phyloP scores from a whole-genome alignment of 2,888 invertebrate species.

The Pterostichus madidus region DNA sequence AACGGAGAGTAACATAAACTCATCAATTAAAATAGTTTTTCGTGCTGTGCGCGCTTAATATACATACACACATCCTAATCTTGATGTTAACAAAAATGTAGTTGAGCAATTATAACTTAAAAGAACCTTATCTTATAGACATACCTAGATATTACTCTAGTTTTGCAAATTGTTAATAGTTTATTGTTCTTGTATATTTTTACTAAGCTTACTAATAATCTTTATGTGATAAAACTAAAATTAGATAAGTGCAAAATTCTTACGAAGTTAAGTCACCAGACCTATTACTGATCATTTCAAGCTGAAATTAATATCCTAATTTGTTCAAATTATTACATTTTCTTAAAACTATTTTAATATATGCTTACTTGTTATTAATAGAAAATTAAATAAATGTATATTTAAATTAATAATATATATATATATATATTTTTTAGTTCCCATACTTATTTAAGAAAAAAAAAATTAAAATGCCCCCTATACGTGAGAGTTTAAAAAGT shows the following conservation, averaged over 20 bases:
- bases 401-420: conserved; percentile 3
- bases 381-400: neutral
- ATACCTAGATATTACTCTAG: conserved; percentile 11
- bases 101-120: conserved; percentile 26
- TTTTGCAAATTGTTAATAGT: conserved; percentile 33
- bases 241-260: conserved; percentile 39
- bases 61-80: conserved; percentile 47
- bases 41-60: conserved; percentile 24
- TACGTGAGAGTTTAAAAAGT: conserved; percentile 2
- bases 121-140: conserved; percentile 14
- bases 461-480: neutral
- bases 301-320: conserved; percentile 23
- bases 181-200: conserved; percentile 32
- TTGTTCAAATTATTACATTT: conserved; percentile 12
- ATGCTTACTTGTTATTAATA: conserved; percentile 17
- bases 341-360: conserved; percentile 3
- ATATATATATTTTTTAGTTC: conserved; percentile 1
- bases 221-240: conserved; percentile 30
- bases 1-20: conserved; percentile 28
- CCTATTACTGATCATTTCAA: conserved; percentile 32
- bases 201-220: conserved; percentile 26
- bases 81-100: conserved; percentile 24
- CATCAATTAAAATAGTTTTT: conserved; percentile 1
- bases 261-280: conserved; percentile 31
- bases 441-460: neutral